Base-by-base conservation (phyloP, 2,888 invertebrate species). In the Sarcophaga subvicina region DNA sequence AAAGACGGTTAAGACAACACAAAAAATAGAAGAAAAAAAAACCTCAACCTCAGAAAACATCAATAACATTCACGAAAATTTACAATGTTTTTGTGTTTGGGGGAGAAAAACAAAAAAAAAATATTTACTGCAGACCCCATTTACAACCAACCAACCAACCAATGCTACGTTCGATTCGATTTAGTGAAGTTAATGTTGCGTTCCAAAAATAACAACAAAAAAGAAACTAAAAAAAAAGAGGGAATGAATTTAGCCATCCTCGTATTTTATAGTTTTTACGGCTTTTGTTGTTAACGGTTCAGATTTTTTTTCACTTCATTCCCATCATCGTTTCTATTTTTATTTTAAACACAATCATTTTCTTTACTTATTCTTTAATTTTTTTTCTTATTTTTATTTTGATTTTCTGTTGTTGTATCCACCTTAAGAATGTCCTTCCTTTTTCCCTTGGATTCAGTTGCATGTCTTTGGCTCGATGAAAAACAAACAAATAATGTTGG, bases 161-260 rank as follows among this genome's bases (percentile, higher is more conserved):
- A 17, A 27, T 14, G 12, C 67, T 66, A 20, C 37, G 70, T 63
- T 76, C 59, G 76, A 76, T 70, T 54, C 67, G n/a, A 25, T 72
- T 37, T 63, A 63, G 62, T 25, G 64, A 54, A 80, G 73, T 73
- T 83, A 83, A 86, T 86, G 83, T 77, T 72, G 72, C 76, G 69
- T 79, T 79, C 79, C 14, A 20, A 45, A 69, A 37, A 37, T 37
- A 27, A 27, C 27, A 27, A 27, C 27, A 27, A 27, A 5, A 27
- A 12, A 4, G 3, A 49, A 49, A 49, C 2, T 4, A 49, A 14
- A 49, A 49, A 49, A 14, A 49, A 49, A 49, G 49, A 49, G 49
- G 14, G 14, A 49, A 11, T 14, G 49, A 64, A 37, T 72, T 71
- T 47, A 45, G 27, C 49, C 37, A 37, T 37, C 37, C 37, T 49